Conservation (phyloP, 2,888 invertebrate genomes). For the Nomada ruficornis region DNA sequence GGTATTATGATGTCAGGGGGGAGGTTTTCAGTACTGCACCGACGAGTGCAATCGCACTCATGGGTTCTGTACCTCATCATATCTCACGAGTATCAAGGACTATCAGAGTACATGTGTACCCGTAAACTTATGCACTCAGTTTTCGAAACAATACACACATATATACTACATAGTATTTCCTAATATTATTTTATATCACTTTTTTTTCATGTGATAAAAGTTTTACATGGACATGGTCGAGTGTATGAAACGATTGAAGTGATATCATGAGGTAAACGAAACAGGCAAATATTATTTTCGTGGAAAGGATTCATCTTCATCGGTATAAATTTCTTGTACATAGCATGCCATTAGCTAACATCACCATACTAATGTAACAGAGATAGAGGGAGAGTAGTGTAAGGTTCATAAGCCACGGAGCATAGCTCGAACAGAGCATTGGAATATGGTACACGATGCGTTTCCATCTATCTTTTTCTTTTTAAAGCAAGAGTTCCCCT, state of each 20-base stretch:
- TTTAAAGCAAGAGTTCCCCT: conserved; percentile 1
- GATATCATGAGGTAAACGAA: neutral
- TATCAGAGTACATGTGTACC: neutral
- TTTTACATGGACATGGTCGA: neutral
- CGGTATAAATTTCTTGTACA: neutral
- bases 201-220: neutral
- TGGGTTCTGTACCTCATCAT: neutral
- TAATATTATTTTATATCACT: neutral
- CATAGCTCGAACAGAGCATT: neutral
- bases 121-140: neutral
- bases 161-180: neutral
- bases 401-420: neutral
- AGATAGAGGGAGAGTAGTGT: neutral
- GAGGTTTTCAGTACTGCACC: neutral
- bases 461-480: neutral
- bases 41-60: neutral
- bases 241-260: too few species aligned
- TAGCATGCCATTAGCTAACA: neutral
- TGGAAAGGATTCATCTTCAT: neutral
- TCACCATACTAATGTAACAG: neutral
- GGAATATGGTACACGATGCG: neutral
- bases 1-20: neutral
- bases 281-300: neutral
- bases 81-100: neutral
- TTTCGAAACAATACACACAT: too few species aligned